Base-by-base conservation (phyloP, 2,888 invertebrate genomes). In the Thymelicus sylvestris region DNA sequence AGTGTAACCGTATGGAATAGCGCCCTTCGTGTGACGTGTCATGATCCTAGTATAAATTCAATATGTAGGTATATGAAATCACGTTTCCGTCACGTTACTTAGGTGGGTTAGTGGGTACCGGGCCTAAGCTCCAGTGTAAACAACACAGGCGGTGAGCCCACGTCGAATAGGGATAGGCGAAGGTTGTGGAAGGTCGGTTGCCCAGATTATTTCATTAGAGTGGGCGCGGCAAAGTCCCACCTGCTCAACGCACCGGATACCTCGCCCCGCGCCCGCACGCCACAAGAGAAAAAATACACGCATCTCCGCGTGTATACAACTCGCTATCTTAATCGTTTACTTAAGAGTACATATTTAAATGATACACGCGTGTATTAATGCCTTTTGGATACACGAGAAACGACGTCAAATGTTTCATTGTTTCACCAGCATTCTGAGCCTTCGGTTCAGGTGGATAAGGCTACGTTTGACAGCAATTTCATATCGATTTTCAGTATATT, bases 181-280 rank as follows among this genome's bases (percentile, higher is more conserved):
- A 90, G 89, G 88, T 89, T 89, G 90, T 88, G 86, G 87, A 90
- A 91, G 92, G 92, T 91, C 90, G 87, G 72, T 77, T 78, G 77
- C 83, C 82, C 80, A 90, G 87, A 91, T 92, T 89, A 88, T 89
- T 91, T 88, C 85, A 90, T 89, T 88, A 88, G 86, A 86, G 90
- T 89, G 90, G 91, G 89, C 88, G 84, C 77, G 79, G 77, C 79
- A 72, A 71, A 83, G 77, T 10, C 85, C 88, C 92, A 91, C 92
- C 91, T 92, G 92, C 91, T 85, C 87, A 79, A 78, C 79, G 82
- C 89, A 91, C 93, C 92, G 93, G 92, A 93, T 91, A 80, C 89
- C 84, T 74, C 84, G 75, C 79, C 83, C 85, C 87, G 79, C 87
- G 78, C 75, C 73, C 78, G 75, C 79, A 73, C 76, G 71, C 74